These are phyloP conservation scores for Pavo muticus DNA, from an alignment of 2,113 vertebrate genomes.

Conservation along the genomic window DNA sequence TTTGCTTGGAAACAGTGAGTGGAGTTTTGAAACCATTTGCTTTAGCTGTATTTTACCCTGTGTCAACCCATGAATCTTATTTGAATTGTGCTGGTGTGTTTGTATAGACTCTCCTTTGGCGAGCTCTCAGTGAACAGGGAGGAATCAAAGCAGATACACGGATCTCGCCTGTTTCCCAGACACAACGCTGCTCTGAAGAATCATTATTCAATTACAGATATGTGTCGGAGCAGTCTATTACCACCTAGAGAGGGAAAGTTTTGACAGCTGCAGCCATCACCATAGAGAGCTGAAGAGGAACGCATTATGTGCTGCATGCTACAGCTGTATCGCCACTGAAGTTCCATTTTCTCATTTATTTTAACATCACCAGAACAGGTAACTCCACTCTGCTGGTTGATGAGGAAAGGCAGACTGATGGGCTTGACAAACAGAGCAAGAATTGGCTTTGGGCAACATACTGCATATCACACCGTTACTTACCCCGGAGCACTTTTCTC, in stretches of 20 bases:
- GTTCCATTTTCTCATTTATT: neutral
- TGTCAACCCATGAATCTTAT: neutral
- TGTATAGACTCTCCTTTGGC: neutral
- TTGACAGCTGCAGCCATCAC: neutral
- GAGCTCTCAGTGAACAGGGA: neutral
- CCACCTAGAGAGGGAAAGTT: neutral
- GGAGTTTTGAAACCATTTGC: conserved; percentile 5
- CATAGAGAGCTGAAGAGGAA: neutral
- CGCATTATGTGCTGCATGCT: accelerated
- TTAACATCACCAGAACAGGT: neutral
- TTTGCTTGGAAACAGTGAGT: neutral
- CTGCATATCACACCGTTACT: neutral
- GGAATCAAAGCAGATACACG: neutral
- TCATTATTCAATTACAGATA: neutral
- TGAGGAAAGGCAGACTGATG: neutral
- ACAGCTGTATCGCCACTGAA: neutral
- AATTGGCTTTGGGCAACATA: neutral
- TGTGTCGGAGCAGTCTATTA: neutral
- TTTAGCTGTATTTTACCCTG: neutral
- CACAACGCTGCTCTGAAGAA: neutral
- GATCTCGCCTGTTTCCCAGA: neutral
- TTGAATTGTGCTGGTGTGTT: neutral
- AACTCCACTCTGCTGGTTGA: neutral
- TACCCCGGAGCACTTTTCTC: neutral
- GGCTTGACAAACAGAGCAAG: neutral